Evolutionary conservation across 2,888 invertebrate genomes (phyloP).

Genomic region (Achlya flavicornis): DNA sequence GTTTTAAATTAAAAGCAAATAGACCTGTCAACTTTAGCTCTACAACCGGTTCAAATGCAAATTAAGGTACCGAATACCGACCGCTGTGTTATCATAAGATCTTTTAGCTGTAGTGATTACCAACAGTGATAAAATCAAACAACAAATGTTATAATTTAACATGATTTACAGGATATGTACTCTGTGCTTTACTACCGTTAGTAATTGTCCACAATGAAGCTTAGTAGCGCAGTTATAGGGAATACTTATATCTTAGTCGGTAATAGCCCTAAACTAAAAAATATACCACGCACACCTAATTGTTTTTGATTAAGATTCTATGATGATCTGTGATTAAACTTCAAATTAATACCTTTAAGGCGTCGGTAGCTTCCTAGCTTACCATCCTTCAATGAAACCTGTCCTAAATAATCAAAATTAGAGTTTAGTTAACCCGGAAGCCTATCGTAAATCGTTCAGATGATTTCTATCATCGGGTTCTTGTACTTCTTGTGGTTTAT

Average conservation of each 20-base stretch:
- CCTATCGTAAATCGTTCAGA: not conserved
- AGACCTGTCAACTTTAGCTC: not conserved
- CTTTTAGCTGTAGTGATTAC: constrained; percentile 9
- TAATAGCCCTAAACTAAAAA: not conserved
- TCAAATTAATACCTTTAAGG: not conserved
- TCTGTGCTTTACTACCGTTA: not conserved
- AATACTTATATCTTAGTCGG: not conserved
- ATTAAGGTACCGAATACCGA: constrained; percentile 12
- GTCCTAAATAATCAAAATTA: not conserved
- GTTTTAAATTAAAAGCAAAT: constrained; percentile 8
- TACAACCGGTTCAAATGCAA: constrained; percentile 11
- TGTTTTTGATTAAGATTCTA: not conserved
- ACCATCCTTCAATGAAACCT: not conserved
- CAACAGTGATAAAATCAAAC: constrained; percentile 7
- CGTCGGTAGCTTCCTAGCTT: not conserved
- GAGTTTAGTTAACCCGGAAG: constrained; percentile 2
- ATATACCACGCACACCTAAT: too few relatives aligned
- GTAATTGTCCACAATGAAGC: not conserved
- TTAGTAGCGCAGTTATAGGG: not conserved
- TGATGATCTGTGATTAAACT: not conserved
- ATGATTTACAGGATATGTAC: not conserved
- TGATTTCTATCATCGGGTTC: not conserved
- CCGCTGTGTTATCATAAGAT: constrained; percentile 10
- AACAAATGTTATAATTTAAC: constrained; percentile 10
- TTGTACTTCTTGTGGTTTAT: too few relatives aligned